phyloP scores from a whole-genome alignment of 2,888 invertebrate species.

The Serripes groenlandicus region DNA sequence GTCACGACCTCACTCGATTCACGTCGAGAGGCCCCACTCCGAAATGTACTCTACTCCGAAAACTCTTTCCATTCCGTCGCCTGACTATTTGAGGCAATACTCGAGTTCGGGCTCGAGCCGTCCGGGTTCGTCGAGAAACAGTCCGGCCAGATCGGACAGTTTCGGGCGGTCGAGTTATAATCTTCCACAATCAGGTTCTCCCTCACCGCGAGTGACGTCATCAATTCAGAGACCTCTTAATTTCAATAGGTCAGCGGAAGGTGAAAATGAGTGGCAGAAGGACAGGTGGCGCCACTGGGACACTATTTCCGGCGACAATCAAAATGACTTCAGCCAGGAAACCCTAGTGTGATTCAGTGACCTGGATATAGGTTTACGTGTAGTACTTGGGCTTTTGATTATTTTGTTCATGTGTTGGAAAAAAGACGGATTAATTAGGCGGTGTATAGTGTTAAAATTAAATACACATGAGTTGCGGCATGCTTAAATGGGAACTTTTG shows the following conservation, averaged over 20 bases:
- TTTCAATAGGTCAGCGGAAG: constrained; percentile 62
- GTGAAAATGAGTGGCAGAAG: constrained; percentile 79
- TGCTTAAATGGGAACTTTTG: no score
- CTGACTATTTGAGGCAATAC: constrained; percentile 67
- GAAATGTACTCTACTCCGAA: constrained; percentile 73
- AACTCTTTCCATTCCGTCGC: constrained; percentile 80
- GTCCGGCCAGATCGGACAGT: constrained; percentile 70
- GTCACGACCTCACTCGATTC: constrained; percentile 68
- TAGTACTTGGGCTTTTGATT: no score
- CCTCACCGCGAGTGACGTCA: constrained; percentile 74
- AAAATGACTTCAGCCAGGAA: constrained; percentile 77
- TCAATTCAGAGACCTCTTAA: constrained; percentile 76
- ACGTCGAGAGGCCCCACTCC: constrained; percentile 75
- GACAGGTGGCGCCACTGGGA: constrained; percentile 84
- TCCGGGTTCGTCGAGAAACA: constrained; percentile 65
- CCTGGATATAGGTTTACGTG: neutral
- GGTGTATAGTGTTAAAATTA: no score
- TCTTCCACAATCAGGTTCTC: constrained; percentile 58
- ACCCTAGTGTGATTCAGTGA: constrained; percentile 78
- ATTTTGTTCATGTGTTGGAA: no score
- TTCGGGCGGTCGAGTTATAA: constrained; percentile 50
- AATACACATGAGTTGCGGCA: no score
- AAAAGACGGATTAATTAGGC: no score
- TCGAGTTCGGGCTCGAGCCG: constrained; percentile 44
- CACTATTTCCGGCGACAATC: constrained; percentile 74